phyloP scores from a whole-genome alignment of 2,888 invertebrate species.

The Dryocosmus kuriphilus region DNA sequence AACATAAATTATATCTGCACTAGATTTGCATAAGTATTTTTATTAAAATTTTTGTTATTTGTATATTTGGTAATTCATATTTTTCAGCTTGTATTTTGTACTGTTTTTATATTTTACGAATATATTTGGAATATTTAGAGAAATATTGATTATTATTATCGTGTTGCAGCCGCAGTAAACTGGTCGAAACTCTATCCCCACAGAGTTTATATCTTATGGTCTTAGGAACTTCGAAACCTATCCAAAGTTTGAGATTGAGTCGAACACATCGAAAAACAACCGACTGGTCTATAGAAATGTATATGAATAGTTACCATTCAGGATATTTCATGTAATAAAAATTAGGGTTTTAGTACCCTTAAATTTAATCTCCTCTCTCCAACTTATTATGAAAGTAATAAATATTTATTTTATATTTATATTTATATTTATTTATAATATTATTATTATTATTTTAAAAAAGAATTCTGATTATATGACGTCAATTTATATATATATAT shows the following conservation, averaged over 20 bases:
- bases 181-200: neutral
- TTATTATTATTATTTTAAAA: too few relatives aligned
- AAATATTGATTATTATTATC: neutral
- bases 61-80: neutral
- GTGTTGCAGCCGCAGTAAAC: neutral
- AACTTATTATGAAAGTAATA: too few relatives aligned
- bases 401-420: too few relatives aligned
- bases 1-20: too few relatives aligned
- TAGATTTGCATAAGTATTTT: too few relatives aligned
- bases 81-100: neutral
- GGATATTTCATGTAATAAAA: too few relatives aligned
- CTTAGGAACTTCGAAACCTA: slow-evolving; percentile 18
- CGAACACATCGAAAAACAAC: neutral
- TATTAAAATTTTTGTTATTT: too few relatives aligned
- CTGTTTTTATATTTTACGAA: neutral
- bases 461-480: too few relatives aligned
- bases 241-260: slow-evolving; percentile 10
- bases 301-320: neutral
- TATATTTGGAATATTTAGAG: neutral
- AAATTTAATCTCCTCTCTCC: too few relatives aligned
- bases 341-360: too few relatives aligned
- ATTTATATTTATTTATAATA: too few relatives aligned
- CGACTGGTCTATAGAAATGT: neutral
- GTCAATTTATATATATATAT: too few relatives aligned
- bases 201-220: slow-evolving; percentile 1